Evolutionary conservation across 2,113 vertebrate genomes (phyloP), one percentile per base, ranked within the genome.

Genomic region (Forbesichthys agassizii): DNA sequence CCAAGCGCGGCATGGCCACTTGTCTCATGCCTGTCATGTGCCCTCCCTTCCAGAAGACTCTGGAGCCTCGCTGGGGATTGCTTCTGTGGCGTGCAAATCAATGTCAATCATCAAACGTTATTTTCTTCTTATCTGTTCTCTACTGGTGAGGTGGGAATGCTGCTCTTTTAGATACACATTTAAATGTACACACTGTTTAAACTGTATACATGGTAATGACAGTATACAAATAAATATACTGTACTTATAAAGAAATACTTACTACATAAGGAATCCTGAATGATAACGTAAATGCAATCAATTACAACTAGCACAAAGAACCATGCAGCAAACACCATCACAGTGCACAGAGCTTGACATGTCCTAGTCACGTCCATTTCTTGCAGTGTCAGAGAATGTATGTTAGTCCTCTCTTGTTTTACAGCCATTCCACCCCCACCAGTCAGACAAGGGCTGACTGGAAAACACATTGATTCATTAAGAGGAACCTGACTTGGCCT

Each of bases 81-180:
- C 36, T 42, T 78, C 75, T 75, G 66, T 65, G 13, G 48, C 69
- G 79, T 64, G 60, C 46, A 72, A 27, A 85, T 88, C 86, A 73
- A 90, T 88, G 84, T 76, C 78, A 83, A 88, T 88, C 81, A 83
- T 76, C 66, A 66, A 59, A 61, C 36, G 58, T 82, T 81, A 80
- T 73, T 52, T 54, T 68, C 16, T 56, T 70, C 60, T 27, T 51
- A 67, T 68, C 71, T 60, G 46, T 68, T 61, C 61, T 71, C 62
- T 71, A 83, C 64, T 70, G 52, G n/a, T 42, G 36, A 42, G 36
- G 36, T 1, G 7, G 27, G 27, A 5, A 42, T 8, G 7, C 36
- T 42, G 36, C 36, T 42, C 49, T 12, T 52, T 12, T 52, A 52
- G 0, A 52, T 52, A 52, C 13, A 52, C 13, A 52, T 52, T 12